Percentiles rank a stretch among this genome's conserved stretches.
Conservation (phyloP, 2,113 vertebrate genomes). For the Elephantulus edwardii region DNA sequence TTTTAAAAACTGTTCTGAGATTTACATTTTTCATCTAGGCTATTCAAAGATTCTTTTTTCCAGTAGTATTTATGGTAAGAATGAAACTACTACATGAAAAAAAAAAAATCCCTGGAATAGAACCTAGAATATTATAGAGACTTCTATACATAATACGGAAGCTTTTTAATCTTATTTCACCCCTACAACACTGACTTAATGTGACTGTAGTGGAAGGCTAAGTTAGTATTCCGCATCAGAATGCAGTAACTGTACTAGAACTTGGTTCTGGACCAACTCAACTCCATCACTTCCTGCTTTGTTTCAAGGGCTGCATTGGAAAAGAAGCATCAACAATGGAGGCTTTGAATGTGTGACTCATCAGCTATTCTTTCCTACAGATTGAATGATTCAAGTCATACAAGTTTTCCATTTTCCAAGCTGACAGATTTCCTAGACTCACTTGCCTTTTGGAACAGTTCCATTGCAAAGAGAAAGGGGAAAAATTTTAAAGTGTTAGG, state of each 20-base stretch:
- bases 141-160: not conserved
- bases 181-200: not conserved
- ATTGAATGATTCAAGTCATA: slow-evolving; percentile 22
- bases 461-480: not conserved
- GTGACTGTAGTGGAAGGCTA: not conserved
- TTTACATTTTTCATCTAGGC: not conserved
- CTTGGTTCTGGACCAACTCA: not conserved
- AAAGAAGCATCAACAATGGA: slow-evolving; percentile 4
- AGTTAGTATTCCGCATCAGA: not conserved
- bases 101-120: not conserved
- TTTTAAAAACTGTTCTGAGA: not conserved
- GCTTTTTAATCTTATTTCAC: not conserved
- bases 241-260: not conserved
- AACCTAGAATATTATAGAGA: too few relatives aligned
- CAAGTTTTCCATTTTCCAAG: slow-evolving; percentile 17
- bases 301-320: not conserved
- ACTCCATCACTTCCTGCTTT: not conserved
- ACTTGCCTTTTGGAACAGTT: slow-evolving; percentile 30
- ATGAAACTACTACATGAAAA: not conserved
- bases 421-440: slow-evolving; percentile 36
- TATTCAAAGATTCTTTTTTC: too few relatives aligned
- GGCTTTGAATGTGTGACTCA: not conserved
- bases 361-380: not conserved
- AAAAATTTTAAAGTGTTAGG: too few relatives aligned
- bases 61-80: not conserved